Percentiles rank a stretch among this genome's conserved stretches.
Evolutionary conservation across 2,113 vertebrate genomes (phyloP).

Genomic region (Esox niger): DNA sequence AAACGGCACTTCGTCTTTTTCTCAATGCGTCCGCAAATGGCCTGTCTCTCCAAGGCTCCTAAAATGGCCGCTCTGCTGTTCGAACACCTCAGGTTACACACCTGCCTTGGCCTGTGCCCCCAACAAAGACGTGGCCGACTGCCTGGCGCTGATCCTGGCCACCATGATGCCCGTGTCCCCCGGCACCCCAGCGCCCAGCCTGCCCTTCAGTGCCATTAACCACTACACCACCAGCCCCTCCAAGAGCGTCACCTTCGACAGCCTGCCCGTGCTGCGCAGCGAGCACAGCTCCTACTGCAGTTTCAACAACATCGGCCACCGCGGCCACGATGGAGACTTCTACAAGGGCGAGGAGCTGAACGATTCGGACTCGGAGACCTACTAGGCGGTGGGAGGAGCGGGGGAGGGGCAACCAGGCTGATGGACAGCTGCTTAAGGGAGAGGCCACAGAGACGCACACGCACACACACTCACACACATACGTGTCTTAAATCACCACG

Average conservation of each 20-base stretch:
- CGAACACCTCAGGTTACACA: constrained; percentile 83
- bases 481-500: constrained; percentile 68
- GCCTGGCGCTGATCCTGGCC: constrained; percentile 96
- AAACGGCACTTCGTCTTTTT: background rate
- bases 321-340: constrained; percentile 86
- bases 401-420: background rate
- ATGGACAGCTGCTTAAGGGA: background rate
- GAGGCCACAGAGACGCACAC: constrained; percentile 16
- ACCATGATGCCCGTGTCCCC: constrained; percentile 98
- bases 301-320: constrained; percentile 92
- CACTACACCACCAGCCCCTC: constrained; percentile 92
- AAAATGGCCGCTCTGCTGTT: background rate
- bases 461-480: constrained; percentile 42
- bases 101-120: constrained; percentile 97
- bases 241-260: constrained; percentile 92
- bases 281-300: constrained; percentile 92
- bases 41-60: background rate
- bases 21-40: background rate
- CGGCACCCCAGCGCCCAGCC: constrained; percentile 79
- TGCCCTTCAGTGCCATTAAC: constrained; percentile 92
- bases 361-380: constrained; percentile 97
- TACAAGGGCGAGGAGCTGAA: constrained; percentile 93
- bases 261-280: constrained; percentile 83
- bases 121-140: constrained; percentile 98
- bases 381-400: constrained; percentile 62